Conservation (phyloP, 2,113 vertebrate genomes). For the Bos taurus region DNA sequence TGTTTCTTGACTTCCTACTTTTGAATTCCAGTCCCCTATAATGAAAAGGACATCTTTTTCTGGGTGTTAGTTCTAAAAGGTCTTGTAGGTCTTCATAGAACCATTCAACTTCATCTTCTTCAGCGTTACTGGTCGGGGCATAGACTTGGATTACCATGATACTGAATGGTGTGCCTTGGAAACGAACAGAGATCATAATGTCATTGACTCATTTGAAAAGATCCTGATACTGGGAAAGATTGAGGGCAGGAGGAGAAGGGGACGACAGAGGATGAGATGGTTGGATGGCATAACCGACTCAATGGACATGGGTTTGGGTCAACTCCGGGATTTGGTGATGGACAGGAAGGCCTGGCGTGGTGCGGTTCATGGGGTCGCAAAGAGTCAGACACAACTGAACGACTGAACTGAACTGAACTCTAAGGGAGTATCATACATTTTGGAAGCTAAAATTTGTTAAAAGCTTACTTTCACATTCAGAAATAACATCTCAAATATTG, state of each 20-base stretch:
- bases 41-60: background rate
- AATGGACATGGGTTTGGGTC: background rate
- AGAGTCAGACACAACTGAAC: background rate
- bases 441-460: background rate
- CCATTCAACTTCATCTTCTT: background rate
- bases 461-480: background rate
- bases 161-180: background rate
- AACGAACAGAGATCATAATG: background rate
- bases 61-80: background rate
- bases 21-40: background rate
- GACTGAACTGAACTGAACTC: background rate
- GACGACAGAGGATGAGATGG: background rate
- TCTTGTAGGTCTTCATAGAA: background rate
- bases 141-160: background rate
- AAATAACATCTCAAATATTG: background rate
- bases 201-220: background rate
- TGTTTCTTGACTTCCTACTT: background rate
- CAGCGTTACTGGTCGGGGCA: fast-evolving
- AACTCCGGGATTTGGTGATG: background rate
- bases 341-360: background rate
- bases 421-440: background rate
- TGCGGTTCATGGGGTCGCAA: background rate
- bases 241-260: background rate
- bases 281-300: background rate
- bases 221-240: background rate